Evolutionary conservation across 1,140 invertebrate genomes (phyloP).

Genomic region (Orchesella cincta): DNA sequence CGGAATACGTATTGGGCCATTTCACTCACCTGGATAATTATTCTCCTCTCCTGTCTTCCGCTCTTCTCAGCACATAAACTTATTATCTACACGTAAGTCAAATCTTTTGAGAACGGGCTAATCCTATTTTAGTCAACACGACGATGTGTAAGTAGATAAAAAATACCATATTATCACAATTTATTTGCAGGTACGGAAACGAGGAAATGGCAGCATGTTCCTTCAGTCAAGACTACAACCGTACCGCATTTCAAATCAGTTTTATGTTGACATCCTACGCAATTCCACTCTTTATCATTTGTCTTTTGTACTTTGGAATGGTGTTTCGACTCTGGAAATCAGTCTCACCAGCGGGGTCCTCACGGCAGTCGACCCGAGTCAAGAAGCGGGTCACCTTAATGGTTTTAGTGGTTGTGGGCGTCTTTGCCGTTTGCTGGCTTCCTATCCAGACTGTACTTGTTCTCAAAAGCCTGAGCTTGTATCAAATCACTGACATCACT

Average conservation of each 20-base stretch:
- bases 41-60: conserved; percentile 73
- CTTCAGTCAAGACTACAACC: conserved; percentile 63
- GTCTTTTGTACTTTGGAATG: conserved; percentile 88
- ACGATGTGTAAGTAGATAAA: no score
- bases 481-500: conserved; percentile 64
- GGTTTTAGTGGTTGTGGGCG: conserved; percentile 89
- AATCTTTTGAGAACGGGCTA: no score
- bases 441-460: conserved; percentile 87
- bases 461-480: conserved; percentile 72
- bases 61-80: conserved; percentile 78
- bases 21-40: conserved; percentile 76
- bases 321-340: conserved; percentile 83
- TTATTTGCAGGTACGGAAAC: conserved; percentile 47
- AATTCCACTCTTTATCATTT: conserved; percentile 81
- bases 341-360: conserved; percentile 68
- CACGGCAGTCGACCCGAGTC: conserved; percentile 72
- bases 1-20: conserved; percentile 80
- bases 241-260: conserved; percentile 71
- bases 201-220: conserved; percentile 44
- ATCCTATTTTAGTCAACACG: no score
- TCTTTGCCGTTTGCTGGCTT: conserved; percentile 94
- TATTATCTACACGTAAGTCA: conserved; percentile 64
- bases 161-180: no score
- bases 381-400: conserved; percentile 89
- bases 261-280: conserved; percentile 85